Evolutionary conservation across 2,797 vertebrate species (phyloP).

Genomic region (Dallia pectoralis): DNA sequence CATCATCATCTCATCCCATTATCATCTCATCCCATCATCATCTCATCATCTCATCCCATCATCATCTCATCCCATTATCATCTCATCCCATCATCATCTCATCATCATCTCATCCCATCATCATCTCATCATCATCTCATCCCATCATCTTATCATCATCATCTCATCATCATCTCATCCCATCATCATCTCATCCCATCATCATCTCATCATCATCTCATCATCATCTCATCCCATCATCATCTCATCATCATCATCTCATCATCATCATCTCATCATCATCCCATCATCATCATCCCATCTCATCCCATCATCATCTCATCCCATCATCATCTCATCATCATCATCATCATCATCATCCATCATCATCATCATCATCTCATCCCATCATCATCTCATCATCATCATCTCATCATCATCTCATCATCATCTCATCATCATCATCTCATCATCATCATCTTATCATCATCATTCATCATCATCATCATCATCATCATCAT

Average conservation of each 20-base stretch:
- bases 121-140: conserved; percentile 68
- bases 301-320: conserved; percentile 68
- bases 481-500: conserved; percentile 67
- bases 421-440: conserved; percentile 68
- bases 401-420: conserved; percentile 67
- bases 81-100: conserved; percentile 66
- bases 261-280: conserved; percentile 69
- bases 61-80: conserved; percentile 65
- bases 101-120: conserved; percentile 64
- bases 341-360: too few species aligned
- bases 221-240: conserved; percentile 67
- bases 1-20: too few species aligned
- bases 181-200: conserved; percentile 68
- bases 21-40: conserved; percentile 68
- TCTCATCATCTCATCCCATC: conserved; percentile 67
- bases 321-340: too few species aligned
- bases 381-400: conserved; percentile 65
- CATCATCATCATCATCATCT: conserved; percentile 69
- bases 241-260: conserved; percentile 65
- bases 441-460: conserved; percentile 65
- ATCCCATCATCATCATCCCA: conserved; percentile 64
- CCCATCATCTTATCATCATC: conserved; percentile 65
- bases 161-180: conserved; percentile 67
- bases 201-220: conserved; percentile 65
- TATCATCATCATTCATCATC: conserved; percentile 68